Base-by-base conservation (phyloP, 2,888 invertebrate species). In the Tenthredo amoena region DNA sequence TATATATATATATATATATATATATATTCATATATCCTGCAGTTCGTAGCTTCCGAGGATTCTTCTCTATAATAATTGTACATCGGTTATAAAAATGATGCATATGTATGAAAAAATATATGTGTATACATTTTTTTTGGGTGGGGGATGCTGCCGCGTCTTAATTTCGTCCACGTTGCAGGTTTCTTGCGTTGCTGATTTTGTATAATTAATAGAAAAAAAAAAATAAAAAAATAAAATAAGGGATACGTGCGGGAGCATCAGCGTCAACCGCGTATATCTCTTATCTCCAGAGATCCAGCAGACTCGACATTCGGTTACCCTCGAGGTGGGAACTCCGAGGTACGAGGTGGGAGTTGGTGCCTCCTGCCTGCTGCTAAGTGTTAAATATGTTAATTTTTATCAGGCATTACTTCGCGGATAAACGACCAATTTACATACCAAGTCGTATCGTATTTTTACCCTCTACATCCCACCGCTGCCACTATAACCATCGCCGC, bases 301-400 rank as follows among this genome's bases (percentile, higher is more conserved):
- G 81, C 81, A 62, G 81, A 81, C 77, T 77, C 77, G 15, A 77
- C 50, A 77, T 77, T 12, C 18, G 34, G 18, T 18, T 50, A 31
- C 6, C 34, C 68, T 15, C 47, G 47, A 47, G 4, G 12, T 47
- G 47, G 12, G 47, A 43, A 15, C 55, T 55, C n/a, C 55, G 50
- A 18, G 15, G 4, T 50, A 10, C 21, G 37, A 18, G 26, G 43
- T 74, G 6, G 40, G 74, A 5, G 31, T 37, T 77, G 86, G 84
- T 87, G 40, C 37, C 10, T 10, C 34, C 12, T 4, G 18, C 37
- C n/a, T 26, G 31, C 55, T 82, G 86, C 86, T 87, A 88, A 88
- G 88, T 88, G 88, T 88, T 88, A 87, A 88, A 88, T 88, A 88
- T 88, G 88, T 87, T 88, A 88, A 88, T 88, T 88, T 88, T 88